Evolutionary conservation across 2,797 vertebrate genomes (phyloP).

Genomic region (Miichthys miiuy): DNA sequence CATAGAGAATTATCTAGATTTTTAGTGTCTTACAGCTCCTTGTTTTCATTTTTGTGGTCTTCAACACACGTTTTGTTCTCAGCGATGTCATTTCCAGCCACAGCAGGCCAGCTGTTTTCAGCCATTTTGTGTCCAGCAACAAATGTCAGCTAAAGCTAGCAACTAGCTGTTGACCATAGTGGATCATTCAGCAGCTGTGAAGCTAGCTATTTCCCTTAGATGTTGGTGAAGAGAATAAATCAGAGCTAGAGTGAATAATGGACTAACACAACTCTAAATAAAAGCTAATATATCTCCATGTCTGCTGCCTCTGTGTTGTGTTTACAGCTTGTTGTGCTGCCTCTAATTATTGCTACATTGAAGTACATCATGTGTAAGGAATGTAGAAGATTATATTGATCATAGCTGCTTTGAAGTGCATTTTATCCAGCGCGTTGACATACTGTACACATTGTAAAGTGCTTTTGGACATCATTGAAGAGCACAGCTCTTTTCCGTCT

Average conservation of each 20-base stretch:
- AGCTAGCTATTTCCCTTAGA: background rate
- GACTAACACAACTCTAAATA: background rate
- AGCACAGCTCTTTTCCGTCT: slow-evolving; percentile 35
- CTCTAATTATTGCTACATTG: background rate
- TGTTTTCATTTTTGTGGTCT: background rate
- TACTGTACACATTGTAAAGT: background rate
- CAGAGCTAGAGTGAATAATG: background rate
- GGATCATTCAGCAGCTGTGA: background rate
- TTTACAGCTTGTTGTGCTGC: background rate
- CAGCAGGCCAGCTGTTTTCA: background rate
- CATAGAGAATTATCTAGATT: too few species aligned
- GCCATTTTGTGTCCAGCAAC: too few species aligned
- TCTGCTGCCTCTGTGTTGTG: background rate
- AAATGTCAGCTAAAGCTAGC: too few species aligned
- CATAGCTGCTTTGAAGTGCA: background rate
- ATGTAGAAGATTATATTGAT: background rate
- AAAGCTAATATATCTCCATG: background rate
- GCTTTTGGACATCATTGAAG: background rate
- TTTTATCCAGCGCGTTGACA: background rate
- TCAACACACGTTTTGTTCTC: too few species aligned
- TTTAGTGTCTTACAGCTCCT: background rate
- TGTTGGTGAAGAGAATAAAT: background rate
- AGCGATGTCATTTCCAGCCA: background rate
- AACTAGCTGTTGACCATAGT: background rate
- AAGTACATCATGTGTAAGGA: background rate